Conservation (phyloP, 2,888 invertebrate species). For the Spisula solida region DNA sequence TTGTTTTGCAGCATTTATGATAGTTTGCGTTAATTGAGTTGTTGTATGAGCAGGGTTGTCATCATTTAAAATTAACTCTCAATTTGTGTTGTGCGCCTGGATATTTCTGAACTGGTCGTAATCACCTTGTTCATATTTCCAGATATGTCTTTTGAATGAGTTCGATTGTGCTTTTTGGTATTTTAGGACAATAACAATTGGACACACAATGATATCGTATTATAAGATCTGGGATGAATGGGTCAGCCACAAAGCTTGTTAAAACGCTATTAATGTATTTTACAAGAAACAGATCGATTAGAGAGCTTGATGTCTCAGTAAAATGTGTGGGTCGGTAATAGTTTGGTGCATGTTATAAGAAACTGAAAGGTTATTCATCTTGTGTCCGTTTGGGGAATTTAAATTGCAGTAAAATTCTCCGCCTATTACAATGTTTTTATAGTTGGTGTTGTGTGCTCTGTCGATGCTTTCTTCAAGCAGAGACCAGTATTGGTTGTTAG, state of each 20-base stretch:
- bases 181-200: conserved; percentile 20
- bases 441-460: background rate
- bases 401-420: background rate
- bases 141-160: background rate
- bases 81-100: too few relatives aligned
- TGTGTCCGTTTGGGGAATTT: too few relatives aligned
- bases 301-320: background rate
- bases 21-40: background rate
- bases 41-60: too few relatives aligned
- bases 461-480: background rate
- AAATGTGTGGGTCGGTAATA: background rate
- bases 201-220: conserved; percentile 25
- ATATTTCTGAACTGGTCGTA: background rate
- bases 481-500: background rate
- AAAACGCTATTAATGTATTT: background rate
- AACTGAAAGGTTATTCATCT: background rate
- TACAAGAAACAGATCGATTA: background rate
- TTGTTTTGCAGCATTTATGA: background rate
- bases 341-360: background rate
- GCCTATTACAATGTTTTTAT: background rate
- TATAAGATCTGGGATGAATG: conserved; percentile 4
- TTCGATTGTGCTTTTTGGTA: background rate
- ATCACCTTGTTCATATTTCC: conserved; percentile 7
- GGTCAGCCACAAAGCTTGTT: background rate
- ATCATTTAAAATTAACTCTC: too few relatives aligned